Evolutionary conservation across 92 coral and sea anemone species (phyloP), one percentile per base, ranked within the genome.

Genomic region (Heteractis magnifica): DNA sequence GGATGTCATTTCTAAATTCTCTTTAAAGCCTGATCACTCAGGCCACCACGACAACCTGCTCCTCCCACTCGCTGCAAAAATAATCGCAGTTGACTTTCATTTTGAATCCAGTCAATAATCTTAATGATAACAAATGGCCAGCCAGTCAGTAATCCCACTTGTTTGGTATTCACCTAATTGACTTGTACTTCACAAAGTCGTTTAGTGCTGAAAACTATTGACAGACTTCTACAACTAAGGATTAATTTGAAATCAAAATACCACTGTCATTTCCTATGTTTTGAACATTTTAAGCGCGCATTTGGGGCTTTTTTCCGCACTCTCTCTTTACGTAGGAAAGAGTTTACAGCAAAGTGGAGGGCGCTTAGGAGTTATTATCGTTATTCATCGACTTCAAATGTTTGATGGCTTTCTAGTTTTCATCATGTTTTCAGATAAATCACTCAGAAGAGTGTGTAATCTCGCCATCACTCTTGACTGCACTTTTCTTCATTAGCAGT

Each of bases 401-500:
- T 68, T 48, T 26, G 73, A 68, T 68, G 73, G 73, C 73, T 26
- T 68, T 23, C 49, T 68, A 68, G 14, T 8, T 26, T 68, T 68
- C 41, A 26, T 8, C 73, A 68, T 68, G 73, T 68, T 68, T 68
- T 8, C 48, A 76, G 81, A 78, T 78, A 58, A 78, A 56, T 78
- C 81, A 78, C 60, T 26, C 12, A 52, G 14, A 76, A 76, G 65
- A 41, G 75, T 6, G 76, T 18, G 75, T 80, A 80, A 80, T 80
- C 83, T 80, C 19, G 51, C 71, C 75, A 80, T 65, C 83, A 49
- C 60, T 65, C 83, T 62, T 50, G 75, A 80, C 71, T 65, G 72
- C 44, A 64, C 75, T 62, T 80, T 62, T 50, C 44, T 71, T 80
- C 83, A 72, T 80, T 80, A 80, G 83, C 83, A 64, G 51, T 80